A percentile compares a stretch with the other conserved stretches of the same genome.
phyloP scores from a whole-genome alignment of 2,113 vertebrate genomes.

The Diphyllodes magnificus region DNA sequence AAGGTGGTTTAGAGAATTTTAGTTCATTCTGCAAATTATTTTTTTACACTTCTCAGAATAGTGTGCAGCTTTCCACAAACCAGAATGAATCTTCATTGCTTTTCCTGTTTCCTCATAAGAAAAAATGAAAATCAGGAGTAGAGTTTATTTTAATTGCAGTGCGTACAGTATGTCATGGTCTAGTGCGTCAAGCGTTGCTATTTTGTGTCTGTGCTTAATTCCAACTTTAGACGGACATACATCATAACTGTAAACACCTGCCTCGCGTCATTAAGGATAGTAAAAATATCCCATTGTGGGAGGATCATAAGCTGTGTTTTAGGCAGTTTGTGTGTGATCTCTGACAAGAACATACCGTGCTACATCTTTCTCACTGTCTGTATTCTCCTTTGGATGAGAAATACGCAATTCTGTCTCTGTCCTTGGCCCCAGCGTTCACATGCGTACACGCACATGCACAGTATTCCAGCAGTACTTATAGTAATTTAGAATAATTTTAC shows the following conservation, averaged over 20 bases:
- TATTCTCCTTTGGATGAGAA: background rate
- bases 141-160: slow-evolving; percentile 57
- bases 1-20: slow-evolving; percentile 1
- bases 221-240: slow-evolving; percentile 40
- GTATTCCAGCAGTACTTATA: background rate
- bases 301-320: slow-evolving; percentile 31
- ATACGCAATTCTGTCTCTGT: background rate
- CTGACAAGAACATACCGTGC: slow-evolving; percentile 23
- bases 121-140: background rate
- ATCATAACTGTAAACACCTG: slow-evolving; percentile 50
- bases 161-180: slow-evolving; percentile 26
- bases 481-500: background rate
- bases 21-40: background rate
- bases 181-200: slow-evolving; percentile 46
- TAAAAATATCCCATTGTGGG: slow-evolving; percentile 59
- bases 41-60: slow-evolving; percentile 31
- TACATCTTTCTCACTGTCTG: background rate
- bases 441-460: accelerated
- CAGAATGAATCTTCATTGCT: background rate
- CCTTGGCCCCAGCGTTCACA: background rate
- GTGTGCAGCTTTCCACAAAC: background rate
- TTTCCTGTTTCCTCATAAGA: background rate
- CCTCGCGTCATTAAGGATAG: slow-evolving; percentile 36
- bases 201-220: slow-evolving; percentile 50
- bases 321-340: slow-evolving; percentile 32